Percentiles rank a stretch among this genome's conserved stretches.
Evolutionary conservation across 2,113 vertebrate genomes (phyloP).

Genomic region (Neodon shergylaensis): DNA sequence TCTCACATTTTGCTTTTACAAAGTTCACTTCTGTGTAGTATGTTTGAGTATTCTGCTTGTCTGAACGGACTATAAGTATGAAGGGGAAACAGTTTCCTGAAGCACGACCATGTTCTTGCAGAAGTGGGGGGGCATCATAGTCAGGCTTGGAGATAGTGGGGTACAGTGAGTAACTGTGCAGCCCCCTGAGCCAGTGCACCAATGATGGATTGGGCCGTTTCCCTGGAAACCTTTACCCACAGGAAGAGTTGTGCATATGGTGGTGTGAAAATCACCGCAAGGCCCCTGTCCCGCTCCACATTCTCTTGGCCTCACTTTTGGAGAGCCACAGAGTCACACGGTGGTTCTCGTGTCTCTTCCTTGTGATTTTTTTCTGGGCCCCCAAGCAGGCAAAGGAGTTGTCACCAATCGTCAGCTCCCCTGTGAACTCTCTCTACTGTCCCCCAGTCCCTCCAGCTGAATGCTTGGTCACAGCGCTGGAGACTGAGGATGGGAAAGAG

Average conservation of each 20-base stretch:
- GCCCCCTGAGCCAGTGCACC: fast-evolving
- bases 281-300: fast-evolving
- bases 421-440: not conserved
- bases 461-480: not conserved
- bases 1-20: not conserved
- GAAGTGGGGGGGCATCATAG: not conserved
- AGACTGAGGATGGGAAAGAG: fast-evolving
- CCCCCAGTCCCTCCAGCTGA: not conserved
- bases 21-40: not conserved
- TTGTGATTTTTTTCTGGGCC: not conserved
- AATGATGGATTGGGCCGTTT: not conserved
- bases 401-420: too few relatives aligned
- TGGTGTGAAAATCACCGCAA: not conserved
- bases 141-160: not conserved
- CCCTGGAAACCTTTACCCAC: not conserved
- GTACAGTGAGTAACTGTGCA: not conserved
- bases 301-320: not conserved
- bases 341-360: fast-evolving
- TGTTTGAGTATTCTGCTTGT: not conserved
- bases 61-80: not conserved
- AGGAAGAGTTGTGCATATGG: not conserved
- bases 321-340: fast-evolving
- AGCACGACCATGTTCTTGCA: not conserved
- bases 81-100: not conserved
- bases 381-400: not conserved